Evolutionary conservation across 2,888 invertebrate species (phyloP), one percentile per base, ranked within the genome.

Genomic region (Conistra vaccinii): DNA sequence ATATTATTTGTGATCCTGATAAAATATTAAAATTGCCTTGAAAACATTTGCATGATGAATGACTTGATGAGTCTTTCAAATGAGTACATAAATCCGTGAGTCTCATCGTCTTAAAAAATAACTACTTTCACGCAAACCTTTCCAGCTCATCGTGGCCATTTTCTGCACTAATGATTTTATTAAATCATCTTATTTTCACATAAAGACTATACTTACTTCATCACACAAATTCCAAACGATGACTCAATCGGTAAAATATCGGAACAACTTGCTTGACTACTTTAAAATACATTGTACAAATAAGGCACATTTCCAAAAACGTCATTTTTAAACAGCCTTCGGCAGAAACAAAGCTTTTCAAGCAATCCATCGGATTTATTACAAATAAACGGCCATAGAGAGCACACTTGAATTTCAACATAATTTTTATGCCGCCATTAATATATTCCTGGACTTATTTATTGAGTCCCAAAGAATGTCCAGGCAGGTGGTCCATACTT

Each of bases 401-500:
- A 88, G 92, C 92, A 90, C 92, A 92, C 93, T 93, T 91, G 91
- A 93, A 91, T 93, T 92, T 93, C 93, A 93, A 92, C 92, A 92
- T 94, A 94, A 94, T 93, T 91, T 96, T 95, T 95, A 95, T 93
- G 92, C 85, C 88, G 62, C 92, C 94, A 95, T 96, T 95, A 94
- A 92, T 93, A 93, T 95, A 94, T 94, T 93, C 92, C 90, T 87
- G 88, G 91, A 88, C 92, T 93, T 95, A 95, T 96, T 96, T 96
- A 96, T 95, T 87, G 92, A 90, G 90, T 93, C 92, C 93, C 93
- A 88, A 93, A 93, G 90, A 93, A 89, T 91, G 86, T 89, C 90
- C 93, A 84, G 90, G 96, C 96, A 96, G 96, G 96, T 96, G 96
- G 96, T 96, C 96, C 93, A 91, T 92, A 95, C 95, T 96, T 96